Base-by-base conservation (phyloP, 2,888 invertebrate genomes). In the Xanthorhoe designata region DNA sequence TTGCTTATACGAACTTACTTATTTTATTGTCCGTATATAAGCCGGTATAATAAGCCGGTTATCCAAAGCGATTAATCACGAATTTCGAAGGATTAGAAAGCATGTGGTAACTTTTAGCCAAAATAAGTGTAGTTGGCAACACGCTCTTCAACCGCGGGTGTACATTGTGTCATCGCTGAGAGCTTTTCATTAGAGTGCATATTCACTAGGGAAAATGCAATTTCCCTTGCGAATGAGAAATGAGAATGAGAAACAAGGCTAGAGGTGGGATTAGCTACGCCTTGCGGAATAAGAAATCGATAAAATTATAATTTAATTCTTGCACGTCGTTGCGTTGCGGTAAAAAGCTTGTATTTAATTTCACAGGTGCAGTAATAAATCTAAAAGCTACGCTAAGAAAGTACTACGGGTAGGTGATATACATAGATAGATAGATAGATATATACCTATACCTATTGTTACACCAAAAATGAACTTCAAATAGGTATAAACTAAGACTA, bases 111-210 rank as follows among this genome's bases (percentile, higher is more conserved):
- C 13, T 47, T 61, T 47, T 54, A 2, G 49, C 18, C 47, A 42
- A 59, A 61, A 54, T 17, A n/a, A 47, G 2, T 17, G 18, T 24
- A 63, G 57, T 15, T 58, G 57, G 63, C 57, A 63, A 58, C 63
- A 58, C 17, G 5, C 15, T 35, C 45, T 47, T 10, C 57, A 52
- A 57, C 19, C 51, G 81, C 35, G 38, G 49, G 53, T 47, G 10
- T 64, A 80, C 81, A 86, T 83, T 83, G 83, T 87, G 84, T 80
- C 84, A 82, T 82, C 73, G 71, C 74, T 73, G 77, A 88, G 85
- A 78, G 84, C 84, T 86, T 87, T 90, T 89, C 87, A 89, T 87
- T 84, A 85, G 78, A 82, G 81, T 78, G 82, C 81, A 81, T 80
- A 83, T 85, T 85, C 82, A 80, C 74, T 74, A 71, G 75, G 76